A percentile compares a stretch with the other conserved stretches of the same genome.
These are phyloP conservation scores for Nemotelus pantherinus DNA, from an alignment of 2,888 invertebrate genomes.

Conservation along the genomic window DNA sequence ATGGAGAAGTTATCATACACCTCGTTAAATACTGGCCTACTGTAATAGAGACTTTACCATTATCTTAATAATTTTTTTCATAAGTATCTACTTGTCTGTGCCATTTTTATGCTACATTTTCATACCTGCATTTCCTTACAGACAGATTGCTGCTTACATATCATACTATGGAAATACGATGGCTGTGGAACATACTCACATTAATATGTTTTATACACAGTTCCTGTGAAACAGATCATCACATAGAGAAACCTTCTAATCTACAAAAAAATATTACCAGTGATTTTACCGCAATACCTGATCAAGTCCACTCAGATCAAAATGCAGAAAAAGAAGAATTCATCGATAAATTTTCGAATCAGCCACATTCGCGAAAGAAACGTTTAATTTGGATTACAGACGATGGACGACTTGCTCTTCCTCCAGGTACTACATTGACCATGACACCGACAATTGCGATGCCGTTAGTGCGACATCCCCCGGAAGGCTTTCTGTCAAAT, in stretches of 20 bases:
- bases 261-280: background rate
- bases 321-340: constrained; percentile 53
- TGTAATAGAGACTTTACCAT: too few relatives aligned
- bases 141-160: background rate
- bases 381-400: constrained; percentile 86
- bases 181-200: constrained; percentile 37
- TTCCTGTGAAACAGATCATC: background rate
- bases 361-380: constrained; percentile 79
- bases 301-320: background rate
- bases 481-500: constrained; percentile 85
- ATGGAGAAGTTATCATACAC: too few relatives aligned
- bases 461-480: constrained; percentile 86
- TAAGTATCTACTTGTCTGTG: too few relatives aligned
- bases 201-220: background rate
- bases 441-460: constrained; percentile 83
- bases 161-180: constrained; percentile 44
- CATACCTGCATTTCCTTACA: too few relatives aligned
- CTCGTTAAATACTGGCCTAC: too few relatives aligned
- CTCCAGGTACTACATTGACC: constrained; percentile 82
- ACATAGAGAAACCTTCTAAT: background rate
- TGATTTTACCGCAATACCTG: background rate
- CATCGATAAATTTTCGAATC: constrained; percentile 53
- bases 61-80: too few relatives aligned
- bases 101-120: too few relatives aligned
- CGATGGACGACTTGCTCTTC: constrained; percentile 83